Conservation (phyloP, 2,888 invertebrate species). For the Cybosia mesomella region DNA sequence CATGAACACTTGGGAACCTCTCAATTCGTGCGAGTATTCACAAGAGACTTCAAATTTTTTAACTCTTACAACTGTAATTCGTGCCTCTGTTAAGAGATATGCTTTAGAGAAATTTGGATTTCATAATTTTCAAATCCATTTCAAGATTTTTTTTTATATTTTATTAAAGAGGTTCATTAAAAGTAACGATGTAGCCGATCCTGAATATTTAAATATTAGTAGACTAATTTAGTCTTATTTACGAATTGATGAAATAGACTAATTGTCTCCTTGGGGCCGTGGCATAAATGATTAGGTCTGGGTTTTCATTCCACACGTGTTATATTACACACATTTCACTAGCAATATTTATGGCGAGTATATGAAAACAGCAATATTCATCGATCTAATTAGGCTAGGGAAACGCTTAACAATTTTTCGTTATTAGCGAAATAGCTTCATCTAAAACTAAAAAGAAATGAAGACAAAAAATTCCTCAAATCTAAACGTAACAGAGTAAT, state of each 20-base stretch:
- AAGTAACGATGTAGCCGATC: neutral
- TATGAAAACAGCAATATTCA: too few species aligned
- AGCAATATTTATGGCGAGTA: too few species aligned
- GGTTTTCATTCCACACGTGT: too few species aligned
- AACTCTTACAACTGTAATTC: slow-evolving; percentile 27
- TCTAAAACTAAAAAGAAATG: slow-evolving; percentile 1
- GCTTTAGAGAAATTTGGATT: slow-evolving; percentile 17
- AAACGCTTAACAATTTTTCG: neutral
- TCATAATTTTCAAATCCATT: neutral
- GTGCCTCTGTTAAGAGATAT: slow-evolving; percentile 21
- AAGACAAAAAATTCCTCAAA: slow-evolving; percentile 31
- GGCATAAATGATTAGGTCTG: too few species aligned
- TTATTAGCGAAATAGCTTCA: neutral
- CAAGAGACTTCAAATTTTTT: slow-evolving; percentile 19
- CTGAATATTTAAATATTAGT: neutral
- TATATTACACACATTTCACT: too few species aligned
- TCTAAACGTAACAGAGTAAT: slow-evolving; percentile 54
- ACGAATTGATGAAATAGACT: neutral
- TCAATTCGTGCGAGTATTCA: slow-evolving; percentile 19
- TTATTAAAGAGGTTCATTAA: neutral
- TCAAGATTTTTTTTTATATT: neutral
- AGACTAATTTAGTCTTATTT: too few species aligned
- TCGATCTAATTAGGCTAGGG: neutral
- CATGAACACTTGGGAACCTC: slow-evolving; percentile 25
- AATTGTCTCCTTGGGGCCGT: neutral